These are phyloP conservation scores for Sinopyrophorus schimmeli DNA, from an alignment of 2,888 invertebrate genomes.

Conservation along the genomic window DNA sequence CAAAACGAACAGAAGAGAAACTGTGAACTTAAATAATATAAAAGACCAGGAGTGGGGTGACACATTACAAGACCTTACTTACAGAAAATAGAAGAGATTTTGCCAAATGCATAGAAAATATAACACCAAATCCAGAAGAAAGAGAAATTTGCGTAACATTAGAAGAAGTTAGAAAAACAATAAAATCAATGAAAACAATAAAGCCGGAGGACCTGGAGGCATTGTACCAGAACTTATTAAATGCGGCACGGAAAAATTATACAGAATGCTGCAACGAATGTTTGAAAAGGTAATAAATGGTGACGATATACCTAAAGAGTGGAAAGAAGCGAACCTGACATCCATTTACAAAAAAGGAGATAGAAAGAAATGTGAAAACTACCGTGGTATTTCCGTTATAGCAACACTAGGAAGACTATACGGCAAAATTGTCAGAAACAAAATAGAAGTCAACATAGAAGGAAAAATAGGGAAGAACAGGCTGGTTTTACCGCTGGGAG, in stretches of 20 bases:
- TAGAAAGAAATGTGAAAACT: constrained; percentile 4
- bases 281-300: constrained; percentile 16
- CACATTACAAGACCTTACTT: no score
- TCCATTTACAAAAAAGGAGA: constrained; percentile 15
- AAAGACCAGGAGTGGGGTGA: no score
- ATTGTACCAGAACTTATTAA: constrained; percentile 16
- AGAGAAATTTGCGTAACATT: no score
- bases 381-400: constrained; percentile 8
- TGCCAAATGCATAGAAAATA: no score
- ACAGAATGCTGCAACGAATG: constrained; percentile 8
- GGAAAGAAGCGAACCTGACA: constrained; percentile 12
- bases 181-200: constrained; percentile 5
- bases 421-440: constrained; percentile 6
- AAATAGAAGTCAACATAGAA: constrained; percentile 4
- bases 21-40: no score
- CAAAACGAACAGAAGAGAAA: no score
- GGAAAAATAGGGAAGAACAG: constrained; percentile 9
- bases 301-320: constrained; percentile 13
- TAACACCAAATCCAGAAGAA: no score
- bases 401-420: constrained; percentile 10
- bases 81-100: no score
- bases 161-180: no score
- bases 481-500: constrained; percentile 7
- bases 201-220: constrained; percentile 5
- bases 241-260: constrained; percentile 15